Evolutionary conservation across 2,888 invertebrate species (phyloP).

Genomic region (Operophtera brumata): DNA sequence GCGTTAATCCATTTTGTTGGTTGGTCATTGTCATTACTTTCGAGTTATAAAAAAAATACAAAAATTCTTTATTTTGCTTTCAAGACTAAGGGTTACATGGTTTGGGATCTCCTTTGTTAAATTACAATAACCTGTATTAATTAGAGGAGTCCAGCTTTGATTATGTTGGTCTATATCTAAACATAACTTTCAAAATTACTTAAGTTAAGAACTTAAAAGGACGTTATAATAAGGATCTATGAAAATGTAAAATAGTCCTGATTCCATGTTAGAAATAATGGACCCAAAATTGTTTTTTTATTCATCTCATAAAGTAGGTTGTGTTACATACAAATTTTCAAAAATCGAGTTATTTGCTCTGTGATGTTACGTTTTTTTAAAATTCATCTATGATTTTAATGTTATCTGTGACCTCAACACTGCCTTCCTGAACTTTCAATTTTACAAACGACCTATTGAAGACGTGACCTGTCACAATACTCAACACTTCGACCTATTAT

Average conservation of each 20-base stretch:
- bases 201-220: too few relatives aligned
- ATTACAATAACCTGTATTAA: too few relatives aligned
- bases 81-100: too few relatives aligned
- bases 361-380: background rate
- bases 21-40: background rate
- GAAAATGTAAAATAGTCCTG: background rate
- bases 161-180: too few relatives aligned
- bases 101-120: too few relatives aligned
- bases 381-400: background rate
- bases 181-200: too few relatives aligned
- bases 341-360: background rate
- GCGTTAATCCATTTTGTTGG: slow-evolving; percentile 3
- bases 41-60: too few relatives aligned
- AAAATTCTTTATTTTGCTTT: too few relatives aligned
- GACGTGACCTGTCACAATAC: slow-evolving; percentile 36
- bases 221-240: background rate
- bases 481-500: slow-evolving; percentile 33
- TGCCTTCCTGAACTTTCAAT: slow-evolving; percentile 16
- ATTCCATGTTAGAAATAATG: too few relatives aligned
- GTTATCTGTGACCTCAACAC: background rate
- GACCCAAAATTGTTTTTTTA: too few relatives aligned
- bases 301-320: too few relatives aligned
- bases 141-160: too few relatives aligned
- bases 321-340: background rate
- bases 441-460: slow-evolving; percentile 22